Conservation (phyloP, 1,140 invertebrate species). For the Lerema accius region DNA sequence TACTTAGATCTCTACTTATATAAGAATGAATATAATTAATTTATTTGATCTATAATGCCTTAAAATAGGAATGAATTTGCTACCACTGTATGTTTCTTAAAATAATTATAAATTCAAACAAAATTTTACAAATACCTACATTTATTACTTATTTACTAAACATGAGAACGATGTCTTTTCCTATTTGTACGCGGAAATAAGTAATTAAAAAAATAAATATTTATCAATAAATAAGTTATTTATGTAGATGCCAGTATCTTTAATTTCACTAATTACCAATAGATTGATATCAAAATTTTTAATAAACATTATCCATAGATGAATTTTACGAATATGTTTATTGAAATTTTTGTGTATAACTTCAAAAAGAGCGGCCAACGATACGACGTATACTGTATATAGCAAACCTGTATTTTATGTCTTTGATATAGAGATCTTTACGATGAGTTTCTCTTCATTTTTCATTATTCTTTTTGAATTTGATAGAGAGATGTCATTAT, state of each 20-base stretch:
- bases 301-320: too few relatives aligned
- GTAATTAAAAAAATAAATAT: conserved; percentile 9
- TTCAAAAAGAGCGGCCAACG: too few relatives aligned
- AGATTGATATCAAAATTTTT: too few relatives aligned
- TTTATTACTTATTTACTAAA: conserved; percentile 17
- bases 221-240: conserved; percentile 17
- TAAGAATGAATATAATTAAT: conserved; percentile 57
- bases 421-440: too few relatives aligned
- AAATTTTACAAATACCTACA: conserved; percentile 7
- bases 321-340: too few relatives aligned
- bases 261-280: not conserved
- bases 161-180: conserved; percentile 9
- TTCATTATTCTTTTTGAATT: too few relatives aligned
- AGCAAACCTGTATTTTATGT: too few relatives aligned
- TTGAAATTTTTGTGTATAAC: too few relatives aligned
- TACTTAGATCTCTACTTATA: conserved; percentile 34
- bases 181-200: conserved; percentile 17
- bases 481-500: too few relatives aligned
- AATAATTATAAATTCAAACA: conserved; percentile 34
- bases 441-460: too few relatives aligned
- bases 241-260: not conserved
- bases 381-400: too few relatives aligned
- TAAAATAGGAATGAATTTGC: conserved; percentile 43
- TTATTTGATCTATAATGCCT: conserved; percentile 73
- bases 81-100: conserved; percentile 33